These are phyloP conservation scores for Andrena hattorfiana DNA, from an alignment of 2,888 invertebrate genomes.

Conservation along the genomic window DNA sequence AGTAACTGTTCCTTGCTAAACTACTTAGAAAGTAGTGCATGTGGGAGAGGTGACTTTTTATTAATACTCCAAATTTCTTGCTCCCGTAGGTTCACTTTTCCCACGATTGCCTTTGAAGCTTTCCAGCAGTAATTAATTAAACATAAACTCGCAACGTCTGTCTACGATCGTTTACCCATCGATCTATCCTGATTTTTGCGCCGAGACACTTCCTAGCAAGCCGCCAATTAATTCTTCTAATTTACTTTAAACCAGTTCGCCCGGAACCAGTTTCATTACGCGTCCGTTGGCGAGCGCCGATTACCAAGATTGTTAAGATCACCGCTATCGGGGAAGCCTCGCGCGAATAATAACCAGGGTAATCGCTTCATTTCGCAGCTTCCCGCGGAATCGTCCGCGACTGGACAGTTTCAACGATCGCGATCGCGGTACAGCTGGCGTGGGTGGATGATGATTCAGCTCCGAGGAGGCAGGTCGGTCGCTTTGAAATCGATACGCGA, in stretches of 20 bases:
- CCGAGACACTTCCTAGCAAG: not conserved
- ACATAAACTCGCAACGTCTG: not conserved
- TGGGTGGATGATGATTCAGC: conserved; percentile 50
- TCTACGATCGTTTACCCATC: not conserved
- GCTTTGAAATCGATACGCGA: conserved; percentile 59
- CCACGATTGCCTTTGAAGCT: not conserved
- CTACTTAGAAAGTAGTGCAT: too few species aligned
- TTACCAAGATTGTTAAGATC: conserved; percentile 10
- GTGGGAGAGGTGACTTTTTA: too few species aligned
- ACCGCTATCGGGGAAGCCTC: not conserved
- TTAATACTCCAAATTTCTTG: not conserved
- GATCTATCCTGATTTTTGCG: not conserved
- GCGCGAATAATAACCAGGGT: conserved; percentile 16
- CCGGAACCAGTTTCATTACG: not conserved
- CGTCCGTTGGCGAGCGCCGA: not conserved
- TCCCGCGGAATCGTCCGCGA: conserved; percentile 21
- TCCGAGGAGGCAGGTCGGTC: conserved; percentile 16
- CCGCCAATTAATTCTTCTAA: conserved; percentile 2
- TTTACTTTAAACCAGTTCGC: conserved; percentile 31
- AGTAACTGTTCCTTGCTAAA: too few species aligned
- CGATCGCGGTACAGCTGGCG: conserved; percentile 25
- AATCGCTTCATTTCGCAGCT: conserved; percentile 30
- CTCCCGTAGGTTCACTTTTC: not conserved
- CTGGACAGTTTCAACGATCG: conserved; percentile 29
- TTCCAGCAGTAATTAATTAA: conserved; percentile 4